Conservation (phyloP, 2,797 vertebrate species). For the Phrynocephalus forsythii region DNA sequence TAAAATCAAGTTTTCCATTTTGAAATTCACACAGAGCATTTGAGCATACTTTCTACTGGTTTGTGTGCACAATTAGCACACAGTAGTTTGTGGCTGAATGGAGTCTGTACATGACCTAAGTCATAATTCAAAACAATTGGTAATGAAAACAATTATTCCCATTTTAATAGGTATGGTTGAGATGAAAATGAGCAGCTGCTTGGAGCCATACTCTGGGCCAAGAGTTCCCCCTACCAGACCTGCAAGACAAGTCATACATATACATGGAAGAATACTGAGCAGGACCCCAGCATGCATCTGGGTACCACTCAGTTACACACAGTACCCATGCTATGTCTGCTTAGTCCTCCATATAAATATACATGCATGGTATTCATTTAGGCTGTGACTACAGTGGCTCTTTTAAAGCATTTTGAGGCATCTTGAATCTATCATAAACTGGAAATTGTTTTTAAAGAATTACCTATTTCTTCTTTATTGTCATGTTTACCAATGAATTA, state of each 20-base stretch:
- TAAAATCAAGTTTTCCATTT: not conserved
- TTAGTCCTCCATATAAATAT: not conserved
- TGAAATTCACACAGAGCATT: not conserved
- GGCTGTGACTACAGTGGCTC: too few relatives aligned
- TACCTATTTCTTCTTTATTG: too few relatives aligned
- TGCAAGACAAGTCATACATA: not conserved
- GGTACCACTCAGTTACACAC: not conserved
- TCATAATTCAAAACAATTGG: not conserved
- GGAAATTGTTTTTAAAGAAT: too few relatives aligned
- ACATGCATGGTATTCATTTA: not conserved
- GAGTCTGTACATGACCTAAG: not conserved
- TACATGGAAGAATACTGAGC: not conserved
- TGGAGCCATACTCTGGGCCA: not conserved
- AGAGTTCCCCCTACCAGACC: not conserved
- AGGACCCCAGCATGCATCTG: not conserved
- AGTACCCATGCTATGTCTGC: not conserved
- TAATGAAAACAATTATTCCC: not conserved
- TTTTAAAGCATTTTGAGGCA: too few relatives aligned
- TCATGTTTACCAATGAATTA: too few relatives aligned
- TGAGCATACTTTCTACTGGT: not conserved
- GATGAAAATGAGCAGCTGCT: not conserved
- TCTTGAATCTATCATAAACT: too few relatives aligned
- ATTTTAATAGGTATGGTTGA: not conserved
- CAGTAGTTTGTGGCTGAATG: fast-evolving
- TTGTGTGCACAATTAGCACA: not conserved